Evolutionary conservation across 2,797 vertebrate species (phyloP), one percentile per base, ranked within the genome.

Genomic region (Cynopterus sphinx): DNA sequence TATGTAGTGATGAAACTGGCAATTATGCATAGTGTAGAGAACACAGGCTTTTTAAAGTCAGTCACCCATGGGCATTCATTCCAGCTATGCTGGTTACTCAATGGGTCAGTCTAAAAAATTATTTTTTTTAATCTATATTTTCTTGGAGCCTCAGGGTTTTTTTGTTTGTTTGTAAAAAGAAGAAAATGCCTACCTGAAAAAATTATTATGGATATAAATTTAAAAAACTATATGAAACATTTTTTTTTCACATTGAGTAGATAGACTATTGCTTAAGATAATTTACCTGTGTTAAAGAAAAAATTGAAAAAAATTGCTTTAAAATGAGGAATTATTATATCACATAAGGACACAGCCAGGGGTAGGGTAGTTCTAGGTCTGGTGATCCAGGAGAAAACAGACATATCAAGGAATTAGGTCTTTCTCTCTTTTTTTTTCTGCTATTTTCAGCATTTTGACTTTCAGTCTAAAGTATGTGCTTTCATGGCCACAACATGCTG

Each of bases 81-180:
- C 16, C 28, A 71, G 7, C 28, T 78, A 6, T 36, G 5, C 1
- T 49, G 11, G 10, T 55, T 53, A 85, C 9, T 59, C 4, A 7
- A 16, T 68, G 31, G 53, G 9, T 43, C 28, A 74, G 22, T 12
- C 8, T 6, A 51, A 65, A 63, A 75, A 46, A 85, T 73, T 5
- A 78, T 24, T 91, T 87, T 13, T 91, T 93, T 85, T 41, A 49
- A 49, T 84, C 9, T 26, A 89, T 87, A 13, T 91, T 93, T 85
- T 46, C 67, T 74, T 82, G 53, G 26, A 65, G 24, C 6, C 5
- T 55, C 3, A 36, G 41, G 2, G 7, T 12, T 68, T 77, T 33
- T 63, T 84, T 41, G 22, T 55, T 67, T 53, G 6, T 65, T 85
- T 59, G 12, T 71, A 12, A 77, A 79, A 79, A 28, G 7, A 15